phyloP scores from a whole-genome alignment of 2,797 vertebrate genomes.

The Falco novaeseelandiae region DNA sequence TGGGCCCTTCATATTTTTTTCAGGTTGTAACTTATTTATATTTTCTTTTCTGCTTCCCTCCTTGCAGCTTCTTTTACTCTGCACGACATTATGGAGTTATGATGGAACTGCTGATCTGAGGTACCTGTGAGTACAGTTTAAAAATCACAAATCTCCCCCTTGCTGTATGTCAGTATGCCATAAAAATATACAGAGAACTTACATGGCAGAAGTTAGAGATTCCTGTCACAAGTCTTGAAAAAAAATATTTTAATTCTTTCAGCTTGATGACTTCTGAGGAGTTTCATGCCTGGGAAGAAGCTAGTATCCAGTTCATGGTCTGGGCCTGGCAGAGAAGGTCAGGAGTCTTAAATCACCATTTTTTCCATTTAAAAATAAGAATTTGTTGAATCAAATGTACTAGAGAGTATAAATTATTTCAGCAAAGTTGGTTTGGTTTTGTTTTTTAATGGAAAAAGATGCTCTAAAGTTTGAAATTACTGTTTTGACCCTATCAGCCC shows the following conservation, averaged over 20 bases:
- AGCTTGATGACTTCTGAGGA: not conserved
- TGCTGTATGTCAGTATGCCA: not conserved
- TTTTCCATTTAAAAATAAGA: not conserved
- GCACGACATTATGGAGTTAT: not conserved
- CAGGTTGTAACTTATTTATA: accelerated
- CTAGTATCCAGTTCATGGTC: accelerated
- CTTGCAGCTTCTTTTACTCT: not conserved
- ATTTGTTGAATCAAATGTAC: not conserved
- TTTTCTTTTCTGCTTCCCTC: not conserved
- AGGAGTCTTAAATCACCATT: not conserved
- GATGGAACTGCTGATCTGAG: not conserved
- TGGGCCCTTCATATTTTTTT: not conserved
- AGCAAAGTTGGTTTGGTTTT: not conserved
- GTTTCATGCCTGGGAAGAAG: not conserved
- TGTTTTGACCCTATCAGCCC: not conserved
- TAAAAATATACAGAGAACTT: not conserved
- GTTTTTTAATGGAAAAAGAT: not conserved
- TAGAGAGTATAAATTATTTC: not conserved
- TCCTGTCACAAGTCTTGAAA: not conserved
- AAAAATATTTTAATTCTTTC: not conserved
- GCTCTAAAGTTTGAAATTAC: not conserved
- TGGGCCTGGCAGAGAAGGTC: not conserved
- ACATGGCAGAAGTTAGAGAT: not conserved
- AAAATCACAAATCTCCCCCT: not conserved
- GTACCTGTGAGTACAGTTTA: not conserved